Evolutionary conservation across 2,113 vertebrate species (phyloP).

Genomic region (Colinus virginianus): DNA sequence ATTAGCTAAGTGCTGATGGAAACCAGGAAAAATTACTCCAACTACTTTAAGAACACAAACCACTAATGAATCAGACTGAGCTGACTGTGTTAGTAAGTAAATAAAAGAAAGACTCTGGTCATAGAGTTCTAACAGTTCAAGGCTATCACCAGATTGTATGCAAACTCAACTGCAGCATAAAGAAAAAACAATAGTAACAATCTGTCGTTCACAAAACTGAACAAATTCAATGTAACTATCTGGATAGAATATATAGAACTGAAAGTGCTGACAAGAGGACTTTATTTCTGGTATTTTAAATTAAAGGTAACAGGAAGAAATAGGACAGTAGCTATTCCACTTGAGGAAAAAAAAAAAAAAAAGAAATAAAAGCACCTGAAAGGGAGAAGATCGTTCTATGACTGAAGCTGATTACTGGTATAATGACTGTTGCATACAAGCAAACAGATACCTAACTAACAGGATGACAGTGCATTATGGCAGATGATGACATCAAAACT

Average conservation of each 20-base stretch:
- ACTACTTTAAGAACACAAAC: not conserved
- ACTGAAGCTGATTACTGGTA: rapidly evolving
- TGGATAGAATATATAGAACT: not conserved
- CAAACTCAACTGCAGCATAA: not conserved
- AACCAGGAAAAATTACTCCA: not conserved
- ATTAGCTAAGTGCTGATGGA: not conserved
- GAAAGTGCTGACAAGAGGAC: not conserved
- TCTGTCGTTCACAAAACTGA: not conserved
- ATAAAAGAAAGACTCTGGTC: not conserved
- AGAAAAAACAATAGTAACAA: not conserved
- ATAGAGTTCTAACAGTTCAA: not conserved
- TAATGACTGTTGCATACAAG: not conserved
- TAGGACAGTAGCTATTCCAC: not conserved
- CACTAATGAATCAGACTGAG: not conserved
- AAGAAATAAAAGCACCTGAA: not conserved
- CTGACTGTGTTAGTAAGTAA: not conserved
- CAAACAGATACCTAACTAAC: not conserved
- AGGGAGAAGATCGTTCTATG: not conserved
- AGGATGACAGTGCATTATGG: rapidly evolving
- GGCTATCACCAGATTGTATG: not conserved
- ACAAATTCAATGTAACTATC: not conserved
- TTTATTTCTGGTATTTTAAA: not conserved
- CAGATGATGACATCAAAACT: not conserved
- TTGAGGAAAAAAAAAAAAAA: not conserved
- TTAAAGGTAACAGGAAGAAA: not conserved